Base-by-base conservation (phyloP, 1,140 invertebrate genomes). In the Mylabris phalerata region DNA sequence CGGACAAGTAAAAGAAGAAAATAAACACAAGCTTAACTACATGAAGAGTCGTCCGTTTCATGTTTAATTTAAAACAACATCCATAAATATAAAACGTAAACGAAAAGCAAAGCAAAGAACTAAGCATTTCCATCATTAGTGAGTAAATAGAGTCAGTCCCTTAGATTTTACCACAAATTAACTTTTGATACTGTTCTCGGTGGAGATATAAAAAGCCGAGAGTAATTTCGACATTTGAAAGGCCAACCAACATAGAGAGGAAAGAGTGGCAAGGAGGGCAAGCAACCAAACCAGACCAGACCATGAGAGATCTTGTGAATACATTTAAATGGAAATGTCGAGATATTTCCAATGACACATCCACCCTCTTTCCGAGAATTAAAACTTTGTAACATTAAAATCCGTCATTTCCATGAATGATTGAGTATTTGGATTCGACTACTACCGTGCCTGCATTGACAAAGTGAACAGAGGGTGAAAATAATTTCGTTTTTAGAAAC, bases 331-430 rank as follows among this genome's bases (percentile, higher is more conserved):
- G 70, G 70, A 69, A 71, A 71, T 71, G 68, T 65, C 59, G 62
- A 62, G 60, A 69, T 69, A 67, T 67, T 67, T 64, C 69, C 69
- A 62, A 71, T 67, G 69, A 67, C 69, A 19, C 19, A 63, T 65
- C 56, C 58, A 55, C 58, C 61, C 57, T 56, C 57, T 59, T 56
- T 44, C 40, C 19, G 60, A 48, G 68, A 70, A 70, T 71, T 70
- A 71, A 69, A 71, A 70, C 67, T 71, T 71, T 70, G 65, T 69
- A 67, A 67, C 70, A 70, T 71, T 71, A 69, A 70, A 71, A 69
- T 71, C 66, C 70, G 68, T 70, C 68, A 71, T 70, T 68, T 71
- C 67, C 67, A 72, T 71, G 68, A 71, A 71, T 71, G 70, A 72
- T 72, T 72, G 70, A 68, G 69, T 69, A 69, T 69, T 71, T 67